Evolutionary conservation across 2,797 vertebrate genomes (phyloP).

Genomic region (Thaleichthys pacificus): DNA sequence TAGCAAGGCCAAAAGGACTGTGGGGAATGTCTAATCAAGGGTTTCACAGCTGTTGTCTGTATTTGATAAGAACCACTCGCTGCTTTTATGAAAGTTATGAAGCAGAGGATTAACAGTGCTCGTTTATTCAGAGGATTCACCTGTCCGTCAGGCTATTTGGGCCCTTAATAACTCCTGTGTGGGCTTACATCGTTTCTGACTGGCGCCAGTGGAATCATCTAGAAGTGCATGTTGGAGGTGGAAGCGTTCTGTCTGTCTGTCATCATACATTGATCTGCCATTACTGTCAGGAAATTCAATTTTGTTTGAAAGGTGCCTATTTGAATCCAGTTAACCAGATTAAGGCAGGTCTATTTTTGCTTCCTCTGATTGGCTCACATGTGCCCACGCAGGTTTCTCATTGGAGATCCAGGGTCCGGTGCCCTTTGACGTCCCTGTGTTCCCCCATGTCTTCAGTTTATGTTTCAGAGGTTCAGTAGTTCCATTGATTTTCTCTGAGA

Average conservation of each 20-base stretch:
- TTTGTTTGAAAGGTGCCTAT: conserved; percentile 58
- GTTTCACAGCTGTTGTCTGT: conserved; percentile 27
- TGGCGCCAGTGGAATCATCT: conserved; percentile 21
- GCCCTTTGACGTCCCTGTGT: conserved; percentile 52
- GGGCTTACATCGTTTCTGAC: conserved; percentile 3
- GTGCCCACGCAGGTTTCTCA: conserved; percentile 26
- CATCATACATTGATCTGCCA: conserved; percentile 42
- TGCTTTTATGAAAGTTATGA: not conserved
- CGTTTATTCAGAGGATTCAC: not conserved
- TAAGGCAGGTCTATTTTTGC: conserved; percentile 33
- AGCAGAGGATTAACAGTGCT: no score
- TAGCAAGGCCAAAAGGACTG: not conserved
- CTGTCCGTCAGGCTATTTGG: not conserved
- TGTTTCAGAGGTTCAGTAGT: conserved; percentile 63
- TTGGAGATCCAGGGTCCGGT: conserved; percentile 39
- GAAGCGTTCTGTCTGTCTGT: conserved; percentile 25
- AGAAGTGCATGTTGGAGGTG: conserved; percentile 18
- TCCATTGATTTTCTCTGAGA: conserved; percentile 68
- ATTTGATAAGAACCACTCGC: conserved; percentile 18
- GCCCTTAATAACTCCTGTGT: conserved; percentile 2
- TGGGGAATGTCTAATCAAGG: conserved; percentile 25
- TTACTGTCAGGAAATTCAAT: conserved; percentile 58
- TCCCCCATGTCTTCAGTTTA: conserved; percentile 62
- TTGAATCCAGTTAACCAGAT: conserved; percentile 61
- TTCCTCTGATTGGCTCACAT: conserved; percentile 45